Base-by-base conservation (phyloP, 2,113 vertebrate genomes). In the Andinoacara biseriatus region DNA sequence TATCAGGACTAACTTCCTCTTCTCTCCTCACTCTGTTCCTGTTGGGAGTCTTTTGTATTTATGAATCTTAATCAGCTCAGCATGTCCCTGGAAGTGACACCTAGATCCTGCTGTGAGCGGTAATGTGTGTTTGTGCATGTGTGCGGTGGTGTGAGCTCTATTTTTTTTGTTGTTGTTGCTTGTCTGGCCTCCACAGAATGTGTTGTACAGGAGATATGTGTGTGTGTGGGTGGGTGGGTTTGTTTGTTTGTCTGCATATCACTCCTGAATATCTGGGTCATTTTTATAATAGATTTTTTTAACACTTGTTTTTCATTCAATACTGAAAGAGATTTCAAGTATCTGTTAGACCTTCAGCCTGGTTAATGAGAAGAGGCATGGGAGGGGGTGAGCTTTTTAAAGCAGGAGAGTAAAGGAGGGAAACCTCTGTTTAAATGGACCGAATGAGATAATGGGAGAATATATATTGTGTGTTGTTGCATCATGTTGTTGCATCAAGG, bases 21-120 rank as follows among this genome's bases (percentile, higher is more conserved):
- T 40, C 33, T n/a, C 74, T 24, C 57, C 33, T 61, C n/a, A 1
- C 38, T 65, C 75, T 59, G 74, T 43, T 88, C 60, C 74, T 67
- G 77, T 81, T 81, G 74, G 59, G 75, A 88, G 58, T 74, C 80
- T 54, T 85, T 80, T 84, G 82, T 85, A 62, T 91, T 92, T 88
- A 86, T 90, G 89, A 93, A 92, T 91, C 74, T 86, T 90, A 92
- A 93, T 92, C 87, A 93, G 82, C 89, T 78, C 85, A 86, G 81
- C 49, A 15, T 78, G 84, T 83, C 40, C 83, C 80, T 74, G 86
- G 78, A 89, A 90, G 82, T 90, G 88, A 85, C 88, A 87, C 88
- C 83, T 54, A 49, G 24, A 79, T 87, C 90, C 86, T 74, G 74
- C 87, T 92, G 88, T 52, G 92, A 49, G 76, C 74, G 78, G 75